These are phyloP conservation scores for Seira sanloemensis DNA, from an alignment of 2,888 invertebrate genomes.

Conservation along the genomic window DNA sequence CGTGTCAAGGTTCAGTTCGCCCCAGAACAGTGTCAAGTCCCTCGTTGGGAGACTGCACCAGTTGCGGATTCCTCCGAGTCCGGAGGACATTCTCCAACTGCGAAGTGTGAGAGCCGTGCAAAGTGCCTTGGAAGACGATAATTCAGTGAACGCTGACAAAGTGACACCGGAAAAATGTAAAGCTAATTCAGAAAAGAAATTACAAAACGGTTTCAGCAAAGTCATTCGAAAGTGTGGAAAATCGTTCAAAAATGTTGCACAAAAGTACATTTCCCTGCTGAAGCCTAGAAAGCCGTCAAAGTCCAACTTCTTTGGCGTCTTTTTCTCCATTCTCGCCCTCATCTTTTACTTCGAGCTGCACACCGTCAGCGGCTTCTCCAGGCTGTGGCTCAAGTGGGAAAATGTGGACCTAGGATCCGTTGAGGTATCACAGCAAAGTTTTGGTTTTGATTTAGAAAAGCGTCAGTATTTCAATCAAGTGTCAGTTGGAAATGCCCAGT, in stretches of 20 bases:
- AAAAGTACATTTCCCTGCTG: slow-evolving; percentile 59
- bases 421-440: slow-evolving; percentile 58
- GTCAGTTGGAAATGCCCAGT: no score
- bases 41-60: slow-evolving; percentile 67
- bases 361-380: slow-evolving; percentile 74
- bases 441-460: no score
- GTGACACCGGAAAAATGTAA: no score
- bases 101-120: slow-evolving; percentile 68
- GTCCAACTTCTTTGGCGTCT: slow-evolving; percentile 71
- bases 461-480: no score
- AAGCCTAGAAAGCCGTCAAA: slow-evolving; percentile 68
- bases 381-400: slow-evolving; percentile 74
- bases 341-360: slow-evolving; percentile 74
- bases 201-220: no score
- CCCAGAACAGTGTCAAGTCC: slow-evolving; percentile 54
- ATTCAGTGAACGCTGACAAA: no score
- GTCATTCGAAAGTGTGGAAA: slow-evolving; percentile 47
- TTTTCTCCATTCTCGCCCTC: slow-evolving; percentile 72
- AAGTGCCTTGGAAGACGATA: slow-evolving; percentile 70
- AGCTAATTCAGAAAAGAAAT: no score
- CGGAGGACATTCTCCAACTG: slow-evolving; percentile 57
- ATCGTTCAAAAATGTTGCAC: slow-evolving; percentile 46
- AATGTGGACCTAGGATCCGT: slow-evolving; percentile 73
- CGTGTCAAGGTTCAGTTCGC: neutral
- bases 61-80: slow-evolving; percentile 40